These are phyloP conservation scores for Stegodyphus dumicola DNA, from an alignment of 1,140 invertebrate species.

Conservation along the genomic window DNA sequence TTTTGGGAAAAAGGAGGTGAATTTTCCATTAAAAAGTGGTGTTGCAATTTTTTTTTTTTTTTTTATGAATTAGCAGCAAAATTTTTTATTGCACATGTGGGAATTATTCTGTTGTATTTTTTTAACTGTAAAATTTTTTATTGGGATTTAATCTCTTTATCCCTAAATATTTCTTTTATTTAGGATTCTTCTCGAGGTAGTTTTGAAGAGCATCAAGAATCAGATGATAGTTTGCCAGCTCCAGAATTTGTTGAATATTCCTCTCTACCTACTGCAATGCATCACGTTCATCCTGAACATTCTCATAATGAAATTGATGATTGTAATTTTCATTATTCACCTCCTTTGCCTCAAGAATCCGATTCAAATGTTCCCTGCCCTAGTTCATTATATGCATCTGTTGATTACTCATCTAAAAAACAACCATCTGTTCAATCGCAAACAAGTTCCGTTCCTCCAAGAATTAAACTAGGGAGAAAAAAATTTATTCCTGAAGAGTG, in stretches of 20 bases:
- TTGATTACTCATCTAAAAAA: constrained; percentile 56
- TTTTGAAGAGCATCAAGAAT: constrained; percentile 67
- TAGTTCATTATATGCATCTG: constrained; percentile 52
- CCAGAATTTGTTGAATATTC: constrained; percentile 63
- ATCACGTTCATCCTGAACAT: constrained; percentile 62
- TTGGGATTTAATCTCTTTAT: background rate
- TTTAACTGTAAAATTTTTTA: too few species aligned
- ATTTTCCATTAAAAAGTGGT: too few species aligned
- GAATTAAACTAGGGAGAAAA: constrained; percentile 68
- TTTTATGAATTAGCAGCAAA: too few species aligned
- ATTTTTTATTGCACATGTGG: too few species aligned
- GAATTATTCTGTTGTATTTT: too few species aligned
- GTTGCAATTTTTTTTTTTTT: too few species aligned
- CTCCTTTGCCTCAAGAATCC: constrained; percentile 9
- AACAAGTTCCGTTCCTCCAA: constrained; percentile 65
- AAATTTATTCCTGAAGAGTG: constrained; percentile 64
- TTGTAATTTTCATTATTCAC: constrained; percentile 25
- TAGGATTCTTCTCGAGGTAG: constrained; percentile 69
- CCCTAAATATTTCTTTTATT: background rate
- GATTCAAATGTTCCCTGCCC: constrained; percentile 6
- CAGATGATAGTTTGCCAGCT: constrained; percentile 66
- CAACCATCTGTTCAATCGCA: constrained; percentile 6
- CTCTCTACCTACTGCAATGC: constrained; percentile 62
- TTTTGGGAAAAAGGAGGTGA: too few species aligned
- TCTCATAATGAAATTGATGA: constrained; percentile 49